Evolutionary conservation across 2,888 invertebrate genomes (phyloP), one percentile per base, ranked within the genome.

Genomic region (Idaea aversata): DNA sequence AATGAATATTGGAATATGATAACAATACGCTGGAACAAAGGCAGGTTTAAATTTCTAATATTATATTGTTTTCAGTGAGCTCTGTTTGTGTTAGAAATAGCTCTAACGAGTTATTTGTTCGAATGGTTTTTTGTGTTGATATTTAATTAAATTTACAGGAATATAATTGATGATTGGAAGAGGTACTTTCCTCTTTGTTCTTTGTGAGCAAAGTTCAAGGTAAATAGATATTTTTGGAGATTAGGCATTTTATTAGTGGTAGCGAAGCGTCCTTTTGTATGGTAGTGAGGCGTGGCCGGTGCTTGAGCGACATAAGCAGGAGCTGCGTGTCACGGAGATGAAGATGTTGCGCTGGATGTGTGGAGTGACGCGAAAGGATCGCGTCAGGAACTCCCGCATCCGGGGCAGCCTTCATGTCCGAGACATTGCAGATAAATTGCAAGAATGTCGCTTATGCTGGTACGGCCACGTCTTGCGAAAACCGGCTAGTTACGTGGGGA

Each of bases 1-100:
- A 60, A 63, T 15, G 16, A 35, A 34, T 61, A 35, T 57, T 15
- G 47, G 47, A 47, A 47, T 47, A 47, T 47, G 47, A 47, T 47
- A 47, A 47, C 47, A 47, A 47, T 47, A 47, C 47, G 47, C 10
- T 3, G 47, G 47, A 47, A 47, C 47, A 47, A 47, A 47, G 47
- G 13, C 13, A 47, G 47, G 7, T 47, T 47, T 47, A 47, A 47
- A 47, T 47, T 47, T 47, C 47, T 47, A 47, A 47, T 47, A 47
- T 13, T 47, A 47, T 47, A 13, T 47, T 47, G 47, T 47, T 47
- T 47, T 47, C 47, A 47, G 47, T 25, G 25, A 47, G 47, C 5
- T 47, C 47, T 47, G 47, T 47, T 47, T 47, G 47, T 47, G 47
- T 47, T 47, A 47, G 47, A 47, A 47, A 47, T 47, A 47, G 47